Evolutionary conservation across 2,888 invertebrate species (phyloP).

Genomic region (Ophioninae sp.): DNA sequence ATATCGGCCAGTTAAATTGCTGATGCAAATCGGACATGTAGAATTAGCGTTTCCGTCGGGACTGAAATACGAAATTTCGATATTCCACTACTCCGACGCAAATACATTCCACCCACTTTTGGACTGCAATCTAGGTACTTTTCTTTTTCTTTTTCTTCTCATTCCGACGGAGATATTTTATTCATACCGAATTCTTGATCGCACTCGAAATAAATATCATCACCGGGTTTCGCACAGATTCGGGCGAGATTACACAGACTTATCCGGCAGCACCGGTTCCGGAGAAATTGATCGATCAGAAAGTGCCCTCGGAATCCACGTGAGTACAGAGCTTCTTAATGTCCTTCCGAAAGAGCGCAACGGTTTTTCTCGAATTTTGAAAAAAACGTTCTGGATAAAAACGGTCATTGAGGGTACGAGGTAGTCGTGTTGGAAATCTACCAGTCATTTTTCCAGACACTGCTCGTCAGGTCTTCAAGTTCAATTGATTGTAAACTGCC

Average conservation of each 20-base stretch:
- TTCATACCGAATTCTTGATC: constrained; percentile 2
- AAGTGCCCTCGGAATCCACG: constrained; percentile 90
- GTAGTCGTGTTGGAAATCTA: not conserved
- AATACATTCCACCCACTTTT: not conserved
- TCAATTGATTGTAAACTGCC: not conserved
- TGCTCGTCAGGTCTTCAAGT: not conserved
- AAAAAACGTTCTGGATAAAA: not conserved
- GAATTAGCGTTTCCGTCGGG: not conserved
- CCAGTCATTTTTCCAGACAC: not conserved
- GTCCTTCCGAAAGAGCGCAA: constrained; percentile 67
- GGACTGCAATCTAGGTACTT: not conserved
- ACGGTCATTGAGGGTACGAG: not conserved
- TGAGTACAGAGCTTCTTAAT: constrained; percentile 82
- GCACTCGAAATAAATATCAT: constrained; percentile 17
- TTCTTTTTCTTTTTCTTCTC: not conserved
- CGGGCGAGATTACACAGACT: constrained; percentile 74
- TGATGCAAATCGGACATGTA: not conserved
- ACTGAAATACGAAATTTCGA: not conserved
- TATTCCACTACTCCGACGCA: not conserved
- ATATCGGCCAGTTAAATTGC: not conserved
- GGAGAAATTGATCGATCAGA: constrained; percentile 87
- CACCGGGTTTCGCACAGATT: constrained; percentile 67
- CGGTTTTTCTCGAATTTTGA: constrained; percentile 6
- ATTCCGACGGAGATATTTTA: not conserved
- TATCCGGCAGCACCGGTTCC: constrained; percentile 87